These are phyloP conservation scores for Chalcosyrphus nemorum DNA, from an alignment of 2,888 invertebrate genomes.

Conservation along the genomic window DNA sequence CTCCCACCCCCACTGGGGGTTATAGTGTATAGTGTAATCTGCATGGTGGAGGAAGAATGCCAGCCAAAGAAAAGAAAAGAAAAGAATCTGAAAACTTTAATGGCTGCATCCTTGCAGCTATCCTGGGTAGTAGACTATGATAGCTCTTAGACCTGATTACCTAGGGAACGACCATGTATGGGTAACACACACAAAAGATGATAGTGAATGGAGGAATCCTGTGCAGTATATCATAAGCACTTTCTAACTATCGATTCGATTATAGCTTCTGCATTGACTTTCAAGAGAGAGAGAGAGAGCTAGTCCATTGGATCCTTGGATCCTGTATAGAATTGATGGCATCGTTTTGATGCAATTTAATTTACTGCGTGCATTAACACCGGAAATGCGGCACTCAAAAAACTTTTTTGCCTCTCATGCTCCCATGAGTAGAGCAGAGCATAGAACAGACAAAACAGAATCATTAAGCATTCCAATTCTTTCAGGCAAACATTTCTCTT, in stretches of 20 bases:
- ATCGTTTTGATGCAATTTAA: conserved; percentile 52
- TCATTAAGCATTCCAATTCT: conserved; percentile 48
- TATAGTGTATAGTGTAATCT: conserved; percentile 53
- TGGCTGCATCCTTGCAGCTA: conserved; percentile 41
- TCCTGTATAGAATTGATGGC: conserved; percentile 29
- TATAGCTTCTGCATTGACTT: conserved; percentile 33
- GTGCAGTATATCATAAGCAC: conserved; percentile 62
- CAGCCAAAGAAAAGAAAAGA: conserved; percentile 28
- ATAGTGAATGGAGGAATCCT: conserved; percentile 39
- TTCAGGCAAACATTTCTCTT: conserved; percentile 44
- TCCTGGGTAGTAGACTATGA: conserved; percentile 11
- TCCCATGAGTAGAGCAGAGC: background rate
- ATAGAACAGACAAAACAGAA: conserved; percentile 10
- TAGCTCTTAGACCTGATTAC: conserved; percentile 53
- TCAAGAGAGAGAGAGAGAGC: too few relatives aligned
- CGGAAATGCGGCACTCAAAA: conserved; percentile 13
- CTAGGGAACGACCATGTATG: conserved; percentile 18
- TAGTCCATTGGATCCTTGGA: too few relatives aligned
- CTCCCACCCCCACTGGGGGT: conserved; percentile 12
- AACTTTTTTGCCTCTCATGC: conserved; percentile 2
- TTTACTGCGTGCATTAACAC: conserved; percentile 34
- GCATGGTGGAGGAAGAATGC: conserved; percentile 38
- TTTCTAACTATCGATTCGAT: conserved; percentile 71
- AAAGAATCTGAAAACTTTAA: conserved; percentile 63
- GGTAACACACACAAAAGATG: conserved; percentile 54